Evolutionary conservation across 2,888 invertebrate genomes (phyloP).

Genomic region (Hemithea aestivaria): DNA sequence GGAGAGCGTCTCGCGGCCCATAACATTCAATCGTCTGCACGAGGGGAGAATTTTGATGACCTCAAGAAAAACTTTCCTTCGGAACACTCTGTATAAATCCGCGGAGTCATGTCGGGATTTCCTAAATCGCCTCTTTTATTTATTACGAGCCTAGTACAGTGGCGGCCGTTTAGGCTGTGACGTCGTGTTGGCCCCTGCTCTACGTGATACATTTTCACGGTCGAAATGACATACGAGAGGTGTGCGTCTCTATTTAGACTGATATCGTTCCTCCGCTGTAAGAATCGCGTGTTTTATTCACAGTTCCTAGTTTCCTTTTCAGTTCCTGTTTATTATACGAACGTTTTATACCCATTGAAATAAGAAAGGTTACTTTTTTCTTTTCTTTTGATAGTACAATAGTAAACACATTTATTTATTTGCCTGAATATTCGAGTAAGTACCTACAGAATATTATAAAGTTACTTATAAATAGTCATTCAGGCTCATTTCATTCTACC

Average conservation of each 20-base stretch:
- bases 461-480: no score
- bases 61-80: slow-evolving; percentile 70
- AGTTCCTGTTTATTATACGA: no score
- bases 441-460: no score
- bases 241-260: slow-evolving; percentile 37
- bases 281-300: slow-evolving; percentile 15
- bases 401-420: no score
- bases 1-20: slow-evolving; percentile 69
- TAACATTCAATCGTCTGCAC: slow-evolving; percentile 76
- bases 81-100: slow-evolving; percentile 73
- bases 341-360: no score
- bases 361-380: no score
- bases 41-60: slow-evolving; percentile 75
- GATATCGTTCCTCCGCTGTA: slow-evolving; percentile 21
- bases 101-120: slow-evolving; percentile 73
- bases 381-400: no score
- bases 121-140: slow-evolving; percentile 74
- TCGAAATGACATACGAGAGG: slow-evolving; percentile 38
- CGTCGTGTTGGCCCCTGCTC: slow-evolving; percentile 51
- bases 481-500: no score
- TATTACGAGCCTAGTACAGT: slow-evolving; percentile 62
- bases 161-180: slow-evolving; percentile 62
- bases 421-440: no score
- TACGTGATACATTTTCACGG: slow-evolving; percentile 52
- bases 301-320: slow-evolving; percentile 12